Evolutionary conservation across 2,797 vertebrate genomes (phyloP).

Genomic region (Esox lucius): DNA sequence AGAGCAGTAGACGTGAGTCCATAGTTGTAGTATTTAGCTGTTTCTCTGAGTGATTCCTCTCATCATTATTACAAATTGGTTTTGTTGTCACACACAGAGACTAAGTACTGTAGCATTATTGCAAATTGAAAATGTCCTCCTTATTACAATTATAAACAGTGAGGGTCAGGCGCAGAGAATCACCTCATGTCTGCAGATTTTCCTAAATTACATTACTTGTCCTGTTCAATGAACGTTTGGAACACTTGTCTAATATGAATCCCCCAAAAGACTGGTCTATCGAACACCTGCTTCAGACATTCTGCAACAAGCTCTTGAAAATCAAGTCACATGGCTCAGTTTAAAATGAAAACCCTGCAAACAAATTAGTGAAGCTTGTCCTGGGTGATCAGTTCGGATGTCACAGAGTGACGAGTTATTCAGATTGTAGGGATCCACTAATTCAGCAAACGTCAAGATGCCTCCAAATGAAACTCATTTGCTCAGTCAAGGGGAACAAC

Average conservation of each 20-base stretch:
- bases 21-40: slow-evolving; percentile 31
- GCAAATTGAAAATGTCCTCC: not conserved
- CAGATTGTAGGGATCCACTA: slow-evolving; percentile 56
- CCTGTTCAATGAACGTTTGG: slow-evolving; percentile 35
- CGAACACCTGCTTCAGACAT: slow-evolving; percentile 18
- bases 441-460: slow-evolving; percentile 62
- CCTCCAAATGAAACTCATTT: slow-evolving; percentile 67
- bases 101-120: not conserved
- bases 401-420: slow-evolving; percentile 47
- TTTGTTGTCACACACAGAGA: not conserved
- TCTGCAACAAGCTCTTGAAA: slow-evolving; percentile 14
- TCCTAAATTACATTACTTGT: slow-evolving; percentile 44
- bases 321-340: slow-evolving; percentile 35
- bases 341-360: slow-evolving; percentile 30
- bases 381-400: slow-evolving; percentile 21
- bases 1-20: not conserved
- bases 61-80: not conserved
- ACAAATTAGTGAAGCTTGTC: slow-evolving; percentile 38
- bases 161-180: not conserved
- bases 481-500: slow-evolving; percentile 65
- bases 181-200: slow-evolving; percentile 19
- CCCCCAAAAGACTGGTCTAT: too few relatives aligned
- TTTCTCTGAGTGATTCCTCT: not conserved
- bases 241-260: slow-evolving; percentile 41
- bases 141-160: not conserved